Evolutionary conservation across 2,113 vertebrate genomes (phyloP), one percentile per base, ranked within the genome.

Genomic region (Telmatochromis sp.): DNA sequence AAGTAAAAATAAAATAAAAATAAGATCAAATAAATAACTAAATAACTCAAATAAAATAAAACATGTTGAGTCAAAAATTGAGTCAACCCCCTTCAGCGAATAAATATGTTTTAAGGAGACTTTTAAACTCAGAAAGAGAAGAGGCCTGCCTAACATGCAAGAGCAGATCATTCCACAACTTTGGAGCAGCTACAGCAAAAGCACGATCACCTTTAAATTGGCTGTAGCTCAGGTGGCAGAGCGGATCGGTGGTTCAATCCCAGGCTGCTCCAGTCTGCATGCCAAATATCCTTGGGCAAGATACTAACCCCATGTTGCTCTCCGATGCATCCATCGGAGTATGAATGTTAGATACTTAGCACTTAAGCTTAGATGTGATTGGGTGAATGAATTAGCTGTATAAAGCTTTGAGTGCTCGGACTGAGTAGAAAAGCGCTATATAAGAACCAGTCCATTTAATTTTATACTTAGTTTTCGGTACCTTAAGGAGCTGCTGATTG

Each of bases 181-280:
- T 55, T 55, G 2, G 11, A 4, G 55, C 23, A 58, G 3, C 55
- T 58, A 0, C 23, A 28, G 7, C 55, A 58, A 58, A 15, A 58
- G 55, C 17, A 10, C 0, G 0, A 0, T 58, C 55, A 9, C 23
- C 7, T 15, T 58, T 57, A 57, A 15, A 15, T 45, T 13, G 1
- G 40, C 40, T 42, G 40, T 13, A 42, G 40, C 40, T 13, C 40
- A 42, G 40, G 40, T 42, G 5, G 40, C 40, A 42, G 40, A 42
- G 40, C 2, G 2, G 40, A 0, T 13, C 2, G 3, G 1, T 42
- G 12, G 40, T 42, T 42, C 40, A 13, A 42, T 42, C 1, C 40
- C 40, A 5, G 37, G 10, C 37, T 40, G 37, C 40, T 42, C 11
- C 40, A 6, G 40, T 42, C 40, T 13, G 3, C 40, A 42, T 42